These are phyloP conservation scores for Calliopsis andreniformis DNA, from an alignment of 1,140 invertebrate genomes.

Conservation along the genomic window DNA sequence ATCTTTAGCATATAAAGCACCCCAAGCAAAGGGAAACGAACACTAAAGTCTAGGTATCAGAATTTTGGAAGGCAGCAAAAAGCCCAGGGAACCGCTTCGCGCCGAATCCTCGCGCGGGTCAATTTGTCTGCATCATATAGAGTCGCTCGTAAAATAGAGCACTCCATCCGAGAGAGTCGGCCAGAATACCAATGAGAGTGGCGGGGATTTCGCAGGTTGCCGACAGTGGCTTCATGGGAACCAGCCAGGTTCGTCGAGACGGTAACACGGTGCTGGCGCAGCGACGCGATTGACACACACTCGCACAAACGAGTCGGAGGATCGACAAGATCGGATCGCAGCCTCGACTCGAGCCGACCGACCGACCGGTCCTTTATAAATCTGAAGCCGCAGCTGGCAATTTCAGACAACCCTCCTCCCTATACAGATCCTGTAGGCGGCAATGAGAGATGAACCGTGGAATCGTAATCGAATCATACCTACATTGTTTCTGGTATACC, in stretches of 20 bases:
- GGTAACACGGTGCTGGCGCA: conserved; percentile 39
- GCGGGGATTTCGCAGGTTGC: conserved; percentile 58
- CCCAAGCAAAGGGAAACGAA: too few species aligned
- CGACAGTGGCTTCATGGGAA: conserved; percentile 61
- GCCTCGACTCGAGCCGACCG: neutral
- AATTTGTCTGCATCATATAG: conserved; percentile 75
- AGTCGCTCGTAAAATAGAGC: conserved; percentile 74
- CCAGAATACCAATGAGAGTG: conserved; percentile 71
- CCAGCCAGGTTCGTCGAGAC: conserved; percentile 15
- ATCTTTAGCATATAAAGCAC: neutral
- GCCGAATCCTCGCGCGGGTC: conserved; percentile 52
- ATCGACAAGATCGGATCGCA: conserved; percentile 62
- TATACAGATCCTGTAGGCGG: conserved; percentile 45
- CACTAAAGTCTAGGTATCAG: too few species aligned
- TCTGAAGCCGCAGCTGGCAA: conserved; percentile 54
- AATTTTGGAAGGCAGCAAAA: neutral
- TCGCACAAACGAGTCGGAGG: conserved; percentile 32
- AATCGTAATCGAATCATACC: conserved; percentile 62
- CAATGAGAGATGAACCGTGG: conserved; percentile 60
- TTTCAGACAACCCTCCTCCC: conserved; percentile 51
- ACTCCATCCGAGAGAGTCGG: conserved; percentile 56
- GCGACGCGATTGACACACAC: conserved; percentile 58
- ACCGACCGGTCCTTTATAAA: conserved; percentile 57
- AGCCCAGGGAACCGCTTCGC: conserved; percentile 29
- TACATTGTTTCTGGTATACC: conserved; percentile 51